A percentile compares a stretch with the other conserved stretches of the same genome.
Conservation (phyloP, 2,888 invertebrate species). For the Anaspis maculata region DNA sequence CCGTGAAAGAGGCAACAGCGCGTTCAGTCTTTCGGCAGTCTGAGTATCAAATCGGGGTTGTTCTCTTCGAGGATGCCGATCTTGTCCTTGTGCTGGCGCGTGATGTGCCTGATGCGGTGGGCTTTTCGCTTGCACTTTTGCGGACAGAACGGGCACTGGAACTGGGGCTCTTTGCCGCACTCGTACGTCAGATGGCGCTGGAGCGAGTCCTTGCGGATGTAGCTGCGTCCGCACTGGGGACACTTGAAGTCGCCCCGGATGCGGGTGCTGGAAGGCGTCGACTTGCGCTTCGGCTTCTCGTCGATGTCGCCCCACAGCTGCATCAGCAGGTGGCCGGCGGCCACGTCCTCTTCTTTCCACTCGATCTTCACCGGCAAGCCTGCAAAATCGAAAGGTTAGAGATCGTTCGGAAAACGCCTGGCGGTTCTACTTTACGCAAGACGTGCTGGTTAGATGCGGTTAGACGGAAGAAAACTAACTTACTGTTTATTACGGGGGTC, state of each 20-base stretch:
- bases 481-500: no score
- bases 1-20: no score
- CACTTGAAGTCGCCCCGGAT: slow-evolving; percentile 48
- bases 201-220: slow-evolving; percentile 69
- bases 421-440: no score
- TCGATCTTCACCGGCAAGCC: slow-evolving; percentile 34
- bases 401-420: no score
- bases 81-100: slow-evolving; percentile 47
- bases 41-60: slow-evolving; percentile 38
- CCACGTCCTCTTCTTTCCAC: slow-evolving; percentile 24
- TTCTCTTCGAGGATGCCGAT: slow-evolving; percentile 43
- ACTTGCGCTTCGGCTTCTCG: slow-evolving; percentile 24
- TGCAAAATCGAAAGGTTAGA: slow-evolving; percentile 11
- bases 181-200: slow-evolving; percentile 71
- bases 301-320: slow-evolving; percentile 16
- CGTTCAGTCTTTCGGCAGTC: no score
- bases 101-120: slow-evolving; percentile 49
- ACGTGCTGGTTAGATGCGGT: no score
- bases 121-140: slow-evolving; percentile 60
- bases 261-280: slow-evolving; percentile 41
- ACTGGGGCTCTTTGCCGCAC: slow-evolving; percentile 63
- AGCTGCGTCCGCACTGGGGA: slow-evolving; percentile 66
- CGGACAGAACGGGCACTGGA: slow-evolving; percentile 62
- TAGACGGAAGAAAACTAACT: no score
- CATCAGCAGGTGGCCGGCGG: slow-evolving; percentile 15